Evolutionary conservation across 2,888 invertebrate species (phyloP).

Genomic region (Phyto melanocephala): DNA sequence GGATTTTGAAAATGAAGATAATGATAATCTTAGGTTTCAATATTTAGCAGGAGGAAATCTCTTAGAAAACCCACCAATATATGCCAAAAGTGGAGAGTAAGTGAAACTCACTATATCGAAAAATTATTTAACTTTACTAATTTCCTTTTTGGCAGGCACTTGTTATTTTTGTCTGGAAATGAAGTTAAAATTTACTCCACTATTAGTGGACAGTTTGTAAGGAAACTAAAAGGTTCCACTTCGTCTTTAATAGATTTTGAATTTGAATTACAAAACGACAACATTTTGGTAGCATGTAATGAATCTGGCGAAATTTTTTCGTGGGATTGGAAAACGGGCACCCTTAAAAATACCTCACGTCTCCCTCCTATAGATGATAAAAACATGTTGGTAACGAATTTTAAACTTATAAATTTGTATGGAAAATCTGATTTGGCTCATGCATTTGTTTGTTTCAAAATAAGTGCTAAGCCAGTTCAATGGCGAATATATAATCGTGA

Average conservation of each 20-base stretch:
- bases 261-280: conserved; percentile 78
- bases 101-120: conserved; percentile 70
- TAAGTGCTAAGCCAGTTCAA: background rate
- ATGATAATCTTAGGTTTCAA: conserved; percentile 79
- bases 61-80: conserved; percentile 82
- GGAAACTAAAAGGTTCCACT: conserved; percentile 81
- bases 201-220: conserved; percentile 83
- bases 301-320: conserved; percentile 80
- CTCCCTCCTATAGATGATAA: conserved; percentile 37
- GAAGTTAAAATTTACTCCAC: conserved; percentile 83
- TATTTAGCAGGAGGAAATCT: conserved; percentile 84
- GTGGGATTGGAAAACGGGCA: conserved; percentile 83
- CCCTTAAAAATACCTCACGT: conserved; percentile 72
- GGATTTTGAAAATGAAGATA: conserved; percentile 71
- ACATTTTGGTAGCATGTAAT: conserved; percentile 81
- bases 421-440: conserved; percentile 69
- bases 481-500: conserved; percentile 73
- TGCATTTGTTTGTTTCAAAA: conserved; percentile 70
- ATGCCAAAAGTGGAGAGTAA: conserved; percentile 83
- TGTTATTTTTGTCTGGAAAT: conserved; percentile 83
- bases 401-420: conserved; percentile 72
- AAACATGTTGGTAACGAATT: conserved; percentile 66
- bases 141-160: conserved; percentile 80
- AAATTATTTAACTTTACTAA: too few relatives aligned
- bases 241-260: conserved; percentile 80